Conservation (phyloP, 2,113 vertebrate species). For the Corythaeola cristata region DNA sequence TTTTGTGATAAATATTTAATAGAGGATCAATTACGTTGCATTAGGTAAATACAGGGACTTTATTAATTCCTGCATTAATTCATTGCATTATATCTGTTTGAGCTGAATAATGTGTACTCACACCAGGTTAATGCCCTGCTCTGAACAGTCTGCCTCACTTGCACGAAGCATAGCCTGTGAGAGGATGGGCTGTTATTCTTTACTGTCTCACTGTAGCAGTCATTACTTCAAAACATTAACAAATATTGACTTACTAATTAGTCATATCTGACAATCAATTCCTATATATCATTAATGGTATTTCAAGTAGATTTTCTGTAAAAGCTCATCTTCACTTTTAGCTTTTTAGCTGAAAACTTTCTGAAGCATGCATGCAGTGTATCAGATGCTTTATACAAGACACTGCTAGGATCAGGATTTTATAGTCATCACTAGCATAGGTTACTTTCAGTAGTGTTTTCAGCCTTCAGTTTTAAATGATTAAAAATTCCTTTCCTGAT, state of each 20-base stretch:
- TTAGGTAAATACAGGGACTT: not conserved
- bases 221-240: not conserved
- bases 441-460: not conserved
- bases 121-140: not conserved
- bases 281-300: not conserved
- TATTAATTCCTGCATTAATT: not conserved
- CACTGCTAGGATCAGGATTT: not conserved
- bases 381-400: no score
- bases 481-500: not conserved
- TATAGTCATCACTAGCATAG: rapidly evolving
- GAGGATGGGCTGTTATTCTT: not conserved
- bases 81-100: not conserved
- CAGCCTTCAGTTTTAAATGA: not conserved
- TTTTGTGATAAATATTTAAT: not conserved
- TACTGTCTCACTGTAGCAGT: rapidly evolving
- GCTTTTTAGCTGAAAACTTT: not conserved
- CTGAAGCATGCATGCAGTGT: no score
- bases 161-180: not conserved
- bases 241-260: not conserved
- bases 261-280: not conserved
- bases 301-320: not conserved
- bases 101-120: not conserved
- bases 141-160: not conserved
- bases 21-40: not conserved
- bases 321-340: not conserved